phyloP scores from a whole-genome alignment of 92 coral and sea anemone genomes.

The Paragorgia papillata region DNA sequence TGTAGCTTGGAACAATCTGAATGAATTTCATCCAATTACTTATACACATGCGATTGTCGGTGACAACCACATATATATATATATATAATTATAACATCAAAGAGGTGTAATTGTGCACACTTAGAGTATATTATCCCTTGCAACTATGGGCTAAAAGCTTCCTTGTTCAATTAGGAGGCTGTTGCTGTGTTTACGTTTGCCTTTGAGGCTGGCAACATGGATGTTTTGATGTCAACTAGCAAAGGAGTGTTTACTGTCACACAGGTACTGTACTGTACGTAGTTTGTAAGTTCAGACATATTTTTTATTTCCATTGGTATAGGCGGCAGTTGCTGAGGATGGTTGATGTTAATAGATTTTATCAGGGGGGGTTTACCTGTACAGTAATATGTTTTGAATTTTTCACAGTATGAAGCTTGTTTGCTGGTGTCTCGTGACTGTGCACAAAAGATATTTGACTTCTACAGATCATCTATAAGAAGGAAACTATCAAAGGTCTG shows the following conservation, averaged over 20 bases:
- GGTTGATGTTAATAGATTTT: not conserved
- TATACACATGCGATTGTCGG: too few relatives aligned
- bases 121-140: too few relatives aligned
- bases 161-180: constrained; percentile 67
- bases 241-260: constrained; percentile 72
- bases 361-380: too few relatives aligned
- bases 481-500: constrained; percentile 88
- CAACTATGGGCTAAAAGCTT: too few relatives aligned
- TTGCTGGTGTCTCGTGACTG: constrained; percentile 70
- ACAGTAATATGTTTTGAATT: too few relatives aligned
- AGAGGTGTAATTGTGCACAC: too few relatives aligned
- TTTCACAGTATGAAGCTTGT: constrained; percentile 80
- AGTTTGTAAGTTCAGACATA: not conserved
- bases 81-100: too few relatives aligned
- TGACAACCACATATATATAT: too few relatives aligned
- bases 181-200: constrained; percentile 86
- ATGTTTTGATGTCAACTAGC: constrained; percentile 79
- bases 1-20: too few relatives aligned
- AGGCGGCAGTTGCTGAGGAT: not conserved
- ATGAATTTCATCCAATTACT: too few relatives aligned
- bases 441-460: constrained; percentile 64
- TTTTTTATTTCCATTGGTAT: not conserved
- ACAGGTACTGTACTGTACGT: too few relatives aligned
- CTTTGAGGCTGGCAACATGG: constrained; percentile 74
- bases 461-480: constrained; percentile 83